Evolutionary conservation across 2,113 vertebrate species (phyloP).

Genomic region (Narcine bancroftii): DNA sequence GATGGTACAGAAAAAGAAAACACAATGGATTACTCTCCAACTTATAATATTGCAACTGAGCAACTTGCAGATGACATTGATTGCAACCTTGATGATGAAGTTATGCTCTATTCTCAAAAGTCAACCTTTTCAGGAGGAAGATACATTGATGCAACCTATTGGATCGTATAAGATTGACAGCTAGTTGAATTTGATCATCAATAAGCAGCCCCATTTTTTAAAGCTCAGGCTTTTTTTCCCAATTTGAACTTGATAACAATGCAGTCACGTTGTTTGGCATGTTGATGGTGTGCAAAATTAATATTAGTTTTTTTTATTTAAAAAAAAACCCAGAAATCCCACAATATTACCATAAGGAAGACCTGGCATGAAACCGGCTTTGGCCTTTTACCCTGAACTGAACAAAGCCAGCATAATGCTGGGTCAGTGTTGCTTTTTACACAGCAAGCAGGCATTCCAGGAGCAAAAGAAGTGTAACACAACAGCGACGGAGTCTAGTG

Average conservation of each 20-base stretch:
- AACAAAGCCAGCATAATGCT: no score
- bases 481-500: no score
- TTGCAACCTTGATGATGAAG: slow-evolving; percentile 6
- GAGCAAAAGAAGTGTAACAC: no score
- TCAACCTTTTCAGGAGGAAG: slow-evolving; percentile 17
- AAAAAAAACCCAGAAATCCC: no score
- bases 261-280: background rate
- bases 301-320: no score
- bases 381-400: no score
- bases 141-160: slow-evolving; percentile 15
- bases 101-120: background rate
- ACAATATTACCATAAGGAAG: no score
- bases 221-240: slow-evolving; percentile 20
- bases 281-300: background rate
- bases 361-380: no score
- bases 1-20: background rate
- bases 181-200: slow-evolving; percentile 8
- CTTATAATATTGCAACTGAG: background rate
- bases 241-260: slow-evolving; percentile 13
- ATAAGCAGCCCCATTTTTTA: slow-evolving; percentile 9
- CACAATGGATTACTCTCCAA: background rate
- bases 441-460: no score
- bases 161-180: background rate
- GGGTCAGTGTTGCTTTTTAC: no score
- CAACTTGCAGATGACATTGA: slow-evolving; percentile 9